Percentiles rank a stretch among this genome's conserved stretches.
phyloP scores from a whole-genome alignment of 2,113 vertebrate genomes.

The Tenrec ecaudatus region DNA sequence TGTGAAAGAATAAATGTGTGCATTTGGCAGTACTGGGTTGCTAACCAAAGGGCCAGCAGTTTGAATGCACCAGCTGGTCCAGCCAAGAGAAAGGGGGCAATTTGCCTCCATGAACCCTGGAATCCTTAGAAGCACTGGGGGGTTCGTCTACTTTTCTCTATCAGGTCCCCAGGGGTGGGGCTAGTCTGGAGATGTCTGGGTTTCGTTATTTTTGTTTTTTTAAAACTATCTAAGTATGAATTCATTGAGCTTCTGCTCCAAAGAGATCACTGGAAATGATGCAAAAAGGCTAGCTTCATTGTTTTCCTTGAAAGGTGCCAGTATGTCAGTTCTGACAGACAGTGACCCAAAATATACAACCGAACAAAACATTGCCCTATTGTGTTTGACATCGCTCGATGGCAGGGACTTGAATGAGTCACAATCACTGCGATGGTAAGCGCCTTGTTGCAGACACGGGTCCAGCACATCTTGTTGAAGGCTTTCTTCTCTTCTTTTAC shows the following conservation, averaged over 20 bases:
- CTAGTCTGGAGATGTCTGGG: neutral
- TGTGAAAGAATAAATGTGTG: no score
- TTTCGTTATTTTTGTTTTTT: neutral
- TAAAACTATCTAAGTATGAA: neutral
- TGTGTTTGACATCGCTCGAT: neutral
- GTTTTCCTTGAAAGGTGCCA: neutral
- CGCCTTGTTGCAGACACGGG: neutral
- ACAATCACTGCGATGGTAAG: neutral
- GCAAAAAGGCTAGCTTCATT: neutral
- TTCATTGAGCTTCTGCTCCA: neutral
- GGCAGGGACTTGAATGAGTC: no score
- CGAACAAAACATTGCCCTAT: neutral
- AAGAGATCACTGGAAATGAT: neutral
- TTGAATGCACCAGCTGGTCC: neutral
- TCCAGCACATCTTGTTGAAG: neutral
- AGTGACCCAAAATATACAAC: neutral
- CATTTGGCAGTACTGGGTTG: neutral
- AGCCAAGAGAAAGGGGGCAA: neutral
- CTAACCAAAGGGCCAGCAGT: neutral
- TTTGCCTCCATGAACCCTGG: neutral
- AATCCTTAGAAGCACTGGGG: neutral
- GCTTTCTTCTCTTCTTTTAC: neutral
- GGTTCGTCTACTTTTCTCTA: neutral
- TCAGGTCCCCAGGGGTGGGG: neutral
- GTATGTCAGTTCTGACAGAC: neutral